Percentiles rank a stretch among this genome's conserved stretches.
Evolutionary conservation across 2,888 invertebrate species (phyloP).

Genomic region (Gymnoscelis rufifasciata): DNA sequence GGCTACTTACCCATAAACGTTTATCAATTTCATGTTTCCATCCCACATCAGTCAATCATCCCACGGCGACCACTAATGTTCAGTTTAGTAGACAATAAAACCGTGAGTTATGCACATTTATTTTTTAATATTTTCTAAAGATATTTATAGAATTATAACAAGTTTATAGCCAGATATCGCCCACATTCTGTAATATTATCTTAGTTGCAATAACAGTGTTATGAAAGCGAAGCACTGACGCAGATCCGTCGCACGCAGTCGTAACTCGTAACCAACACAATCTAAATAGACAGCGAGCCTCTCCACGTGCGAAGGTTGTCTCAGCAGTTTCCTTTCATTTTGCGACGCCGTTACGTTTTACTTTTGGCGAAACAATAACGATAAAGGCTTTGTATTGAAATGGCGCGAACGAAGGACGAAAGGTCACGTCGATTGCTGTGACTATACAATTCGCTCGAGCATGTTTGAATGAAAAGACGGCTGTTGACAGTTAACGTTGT

Average conservation of each 20-base stretch:
- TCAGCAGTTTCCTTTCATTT: neutral
- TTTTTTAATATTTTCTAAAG: conserved; percentile 14
- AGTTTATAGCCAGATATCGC: conserved; percentile 19
- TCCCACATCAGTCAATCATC: conserved; percentile 19
- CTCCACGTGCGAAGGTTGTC: too few relatives aligned
- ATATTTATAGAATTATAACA: too few relatives aligned
- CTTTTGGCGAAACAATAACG: conserved; percentile 2
- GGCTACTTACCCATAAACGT: conserved; percentile 24
- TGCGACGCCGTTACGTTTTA: neutral
- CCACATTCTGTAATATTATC: conserved; percentile 16
- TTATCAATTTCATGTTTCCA: conserved; percentile 23
- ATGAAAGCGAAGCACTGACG: too few relatives aligned
- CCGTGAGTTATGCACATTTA: conserved; percentile 12
- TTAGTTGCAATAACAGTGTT: conserved; percentile 9
- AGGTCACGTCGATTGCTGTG: conserved; percentile 6
- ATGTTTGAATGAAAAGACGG: too few relatives aligned
- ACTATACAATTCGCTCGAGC: too few relatives aligned
- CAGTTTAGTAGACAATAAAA: conserved; percentile 29
- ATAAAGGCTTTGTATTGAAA: neutral
- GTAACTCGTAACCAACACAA: conserved; percentile 6
- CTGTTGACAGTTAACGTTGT: too few relatives aligned
- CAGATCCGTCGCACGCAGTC: neutral
- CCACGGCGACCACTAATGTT: conserved; percentile 25
- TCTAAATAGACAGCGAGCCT: conserved; percentile 1
- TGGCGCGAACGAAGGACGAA: neutral